Conservation (phyloP, 1,140 invertebrate genomes). For the Akabosia matsudoensis region DNA sequence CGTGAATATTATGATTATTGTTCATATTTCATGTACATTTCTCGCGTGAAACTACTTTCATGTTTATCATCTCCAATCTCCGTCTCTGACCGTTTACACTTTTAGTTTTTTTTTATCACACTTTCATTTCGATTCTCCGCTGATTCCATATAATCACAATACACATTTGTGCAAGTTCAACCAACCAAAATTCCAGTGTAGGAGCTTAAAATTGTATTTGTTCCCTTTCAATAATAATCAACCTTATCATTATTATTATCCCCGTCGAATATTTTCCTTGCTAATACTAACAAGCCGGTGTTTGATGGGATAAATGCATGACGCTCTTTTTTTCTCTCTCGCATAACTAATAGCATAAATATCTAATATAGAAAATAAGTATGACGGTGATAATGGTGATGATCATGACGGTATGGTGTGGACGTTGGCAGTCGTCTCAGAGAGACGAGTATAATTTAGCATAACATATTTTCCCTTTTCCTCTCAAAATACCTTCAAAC, state of each 20-base stretch:
- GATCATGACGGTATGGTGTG: not conserved
- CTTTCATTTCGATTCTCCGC: not conserved
- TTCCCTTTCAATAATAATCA: conserved; percentile 23
- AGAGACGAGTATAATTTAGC: conserved; percentile 5
- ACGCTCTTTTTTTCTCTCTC: not conserved
- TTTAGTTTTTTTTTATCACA: not conserved
- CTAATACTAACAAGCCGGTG: not conserved
- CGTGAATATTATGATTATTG: not conserved
- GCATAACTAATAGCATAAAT: too few species aligned
- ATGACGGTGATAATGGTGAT: not conserved
- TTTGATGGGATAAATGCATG: not conserved
- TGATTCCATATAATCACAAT: not conserved
- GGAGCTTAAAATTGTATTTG: not conserved
- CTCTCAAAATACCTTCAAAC: not conserved
- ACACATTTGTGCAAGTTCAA: not conserved
- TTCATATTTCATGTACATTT: not conserved
- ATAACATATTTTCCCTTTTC: conserved; percentile 13
- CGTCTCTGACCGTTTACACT: not conserved
- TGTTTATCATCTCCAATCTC: not conserved
- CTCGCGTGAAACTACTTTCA: not conserved
- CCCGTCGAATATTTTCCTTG: not conserved
- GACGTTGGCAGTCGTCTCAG: not conserved
- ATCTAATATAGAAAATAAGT: not conserved
- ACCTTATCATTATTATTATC: conserved; percentile 4
- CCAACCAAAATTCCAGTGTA: conserved; percentile 18